Evolutionary conservation across 1,140 invertebrate species (phyloP).

Genomic region (Hyles vespertilio): DNA sequence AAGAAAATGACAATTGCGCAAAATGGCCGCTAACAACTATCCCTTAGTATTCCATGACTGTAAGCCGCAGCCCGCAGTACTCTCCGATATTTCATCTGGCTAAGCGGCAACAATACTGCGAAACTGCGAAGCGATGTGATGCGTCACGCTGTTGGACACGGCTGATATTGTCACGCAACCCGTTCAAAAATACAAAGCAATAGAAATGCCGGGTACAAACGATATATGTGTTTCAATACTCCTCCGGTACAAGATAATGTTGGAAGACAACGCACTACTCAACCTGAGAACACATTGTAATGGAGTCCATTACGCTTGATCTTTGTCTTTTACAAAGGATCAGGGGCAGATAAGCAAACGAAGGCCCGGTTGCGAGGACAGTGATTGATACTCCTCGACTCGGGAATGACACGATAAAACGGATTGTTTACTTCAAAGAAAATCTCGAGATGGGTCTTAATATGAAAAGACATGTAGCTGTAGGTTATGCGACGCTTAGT

Average conservation of each 20-base stretch:
- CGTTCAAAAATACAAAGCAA: constrained; percentile 1
- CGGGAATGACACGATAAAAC: constrained; percentile 27
- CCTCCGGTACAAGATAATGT: neutral
- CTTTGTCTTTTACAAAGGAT: constrained; percentile 38
- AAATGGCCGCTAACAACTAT: constrained; percentile 30
- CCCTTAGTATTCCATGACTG: constrained; percentile 21
- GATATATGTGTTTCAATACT: neutral
- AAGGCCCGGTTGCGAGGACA: constrained; percentile 39
- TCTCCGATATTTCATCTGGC: constrained; percentile 32
- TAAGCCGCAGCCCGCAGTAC: constrained; percentile 9
- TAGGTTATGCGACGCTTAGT: neutral
- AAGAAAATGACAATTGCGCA: constrained; percentile 30
- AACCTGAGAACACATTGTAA: constrained; percentile 25
- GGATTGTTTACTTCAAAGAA: constrained; percentile 19
- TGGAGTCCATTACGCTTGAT: constrained; percentile 36
- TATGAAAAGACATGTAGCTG: neutral
- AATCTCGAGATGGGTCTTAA: constrained; percentile 10
- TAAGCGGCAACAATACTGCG: constrained; percentile 27
- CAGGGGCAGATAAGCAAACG: constrained; percentile 43
- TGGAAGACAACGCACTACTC: constrained; percentile 16
- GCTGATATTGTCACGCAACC: constrained; percentile 18
- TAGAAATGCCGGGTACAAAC: too few species aligned
- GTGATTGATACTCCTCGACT: constrained; percentile 51
- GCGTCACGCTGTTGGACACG: constrained; percentile 25
- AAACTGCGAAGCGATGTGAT: constrained; percentile 23